Base-by-base conservation (phyloP, 2,888 invertebrate species). In the Melanchra persicariae region DNA sequence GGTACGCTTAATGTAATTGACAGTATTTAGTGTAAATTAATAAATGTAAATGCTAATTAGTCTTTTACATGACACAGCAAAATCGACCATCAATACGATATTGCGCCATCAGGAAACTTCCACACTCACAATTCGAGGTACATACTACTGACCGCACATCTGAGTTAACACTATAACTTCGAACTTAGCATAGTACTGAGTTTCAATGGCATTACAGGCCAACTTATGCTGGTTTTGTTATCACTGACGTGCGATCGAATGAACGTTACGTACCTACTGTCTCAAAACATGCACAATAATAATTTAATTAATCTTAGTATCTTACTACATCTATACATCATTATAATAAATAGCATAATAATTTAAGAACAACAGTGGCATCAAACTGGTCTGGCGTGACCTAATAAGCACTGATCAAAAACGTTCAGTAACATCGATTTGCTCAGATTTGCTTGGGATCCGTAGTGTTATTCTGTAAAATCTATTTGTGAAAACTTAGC, bases 261-360 rank as follows among this genome's bases (percentile, higher is more conserved):
- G 0, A 34, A 30, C 19, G 12, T 55, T n/a, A 12, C 7, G 7
- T 40, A 40, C 19, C 8, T 8, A 57, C 15, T 22, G 1, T 37
- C 22, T 57, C 37, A 57, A 15, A 54, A 52, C 9, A 54, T 54
- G 12, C n/a, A n/a, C n/a, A 22, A 15, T 57, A 37, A 37, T 57
- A 57, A 57, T 57, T 57, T 57, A 57, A 57, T 8, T 37, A 22
- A 37, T 57, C 57, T 22, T 57, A 57, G 6, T 55, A 57, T 57
- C 37, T 22, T 37, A 34, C 22, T 37, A 57, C 7, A 17, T n/a
- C 30, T 51, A 51, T 24, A 24, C 51, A 26, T 54, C 19, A 54
- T 10, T n/a, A n/a, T n/a, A 54, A 54, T 30, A 54, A 54, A 54
- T 54, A 34, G 10, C 9, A 54, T 30, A 54, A 54, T 54, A 30